Evolutionary conservation across 1,140 invertebrate species (phyloP), one percentile per base, ranked within the genome.

Genomic region (Listronotus bonariensis): DNA sequence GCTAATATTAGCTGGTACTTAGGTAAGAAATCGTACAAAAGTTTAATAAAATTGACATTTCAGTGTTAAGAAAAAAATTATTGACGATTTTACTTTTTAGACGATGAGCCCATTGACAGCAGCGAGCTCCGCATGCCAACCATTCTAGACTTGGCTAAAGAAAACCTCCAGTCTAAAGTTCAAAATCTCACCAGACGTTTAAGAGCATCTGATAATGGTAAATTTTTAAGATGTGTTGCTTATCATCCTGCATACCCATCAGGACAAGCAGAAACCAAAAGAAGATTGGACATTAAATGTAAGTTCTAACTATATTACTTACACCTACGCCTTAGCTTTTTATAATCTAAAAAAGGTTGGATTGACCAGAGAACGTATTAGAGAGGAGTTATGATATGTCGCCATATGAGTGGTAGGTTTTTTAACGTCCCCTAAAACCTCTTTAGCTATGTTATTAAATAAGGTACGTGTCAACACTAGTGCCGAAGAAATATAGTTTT

Each of bases 1-100:
- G 88, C 89, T 0, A 89, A 88, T 59, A 86, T 92, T 48, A 82
- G 82, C 1, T 89, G 89, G 81, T 89, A 77, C 70, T 78, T 89
- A 40, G 86, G 86, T 87, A 80, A 80, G 77, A 32, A 45, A 18
- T 42, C 32, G 6, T 43, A n/a, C n/a, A n/a, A n/a, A n/a, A n/a
- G n/a, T n/a, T n/a, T n/a, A n/a, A n/a, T n/a, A n/a, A n/a, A n/a
- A n/a, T n/a, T n/a, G n/a, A n/a, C n/a, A n/a, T n/a, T n/a, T n/a
- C n/a, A n/a, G n/a, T n/a, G n/a, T n/a, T n/a, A n/a, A n/a, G n/a
- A n/a, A n/a, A n/a, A n/a, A n/a, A n/a, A n/a, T n/a, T n/a, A n/a
- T n/a, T n/a, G n/a, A n/a, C n/a, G n/a, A n/a, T 18, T 57, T 14
- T 11, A 51, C 18, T 38, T 64, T 71, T 18, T 78, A 85, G 87